A percentile compares a stretch with the other conserved stretches of the same genome.
Evolutionary conservation across 2,888 invertebrate species (phyloP).

Genomic region (Mechanitis mazaeus): DNA sequence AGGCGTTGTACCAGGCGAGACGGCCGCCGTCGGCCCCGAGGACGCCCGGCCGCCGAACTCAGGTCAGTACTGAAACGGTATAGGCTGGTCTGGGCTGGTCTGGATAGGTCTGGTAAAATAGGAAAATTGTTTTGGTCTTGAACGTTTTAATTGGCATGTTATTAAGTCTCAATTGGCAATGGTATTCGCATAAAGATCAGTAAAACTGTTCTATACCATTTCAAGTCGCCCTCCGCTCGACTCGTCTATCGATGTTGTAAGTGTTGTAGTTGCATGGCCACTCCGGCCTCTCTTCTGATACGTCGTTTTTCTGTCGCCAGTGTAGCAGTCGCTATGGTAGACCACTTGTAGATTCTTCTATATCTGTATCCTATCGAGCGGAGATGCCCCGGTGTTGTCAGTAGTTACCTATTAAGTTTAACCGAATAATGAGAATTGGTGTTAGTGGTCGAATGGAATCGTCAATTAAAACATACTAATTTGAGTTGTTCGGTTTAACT

Average conservation of each 20-base stretch:
- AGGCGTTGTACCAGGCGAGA: slow-evolving; percentile 73
- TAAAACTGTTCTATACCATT: slow-evolving; percentile 61
- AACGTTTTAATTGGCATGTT: slow-evolving; percentile 19
- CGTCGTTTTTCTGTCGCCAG: slow-evolving; percentile 66
- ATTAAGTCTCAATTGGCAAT: slow-evolving; percentile 8
- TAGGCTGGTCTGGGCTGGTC: slow-evolving; percentile 34
- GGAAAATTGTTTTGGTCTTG: slow-evolving; percentile 5
- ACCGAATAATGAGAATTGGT: slow-evolving; percentile 37
- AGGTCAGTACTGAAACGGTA: slow-evolving; percentile 79
- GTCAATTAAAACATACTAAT: slow-evolving; percentile 10
- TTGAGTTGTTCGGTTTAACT: slow-evolving; percentile 51
- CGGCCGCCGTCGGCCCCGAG: slow-evolving; percentile 77
- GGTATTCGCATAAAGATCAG: slow-evolving; percentile 12
- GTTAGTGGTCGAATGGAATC: neutral
- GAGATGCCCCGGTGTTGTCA: slow-evolving; percentile 66
- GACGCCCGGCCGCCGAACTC: slow-evolving; percentile 59
- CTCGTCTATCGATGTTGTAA: slow-evolving; percentile 71
- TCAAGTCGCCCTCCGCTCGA: slow-evolving; percentile 69
- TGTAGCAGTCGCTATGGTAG: slow-evolving; percentile 70
- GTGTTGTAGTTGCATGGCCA: slow-evolving; percentile 74
- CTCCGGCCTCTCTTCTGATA: slow-evolving; percentile 64
- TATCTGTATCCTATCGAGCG: slow-evolving; percentile 65
- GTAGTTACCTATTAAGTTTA: slow-evolving; percentile 58
- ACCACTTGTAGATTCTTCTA: slow-evolving; percentile 73
- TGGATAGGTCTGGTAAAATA: slow-evolving; percentile 13